Base-by-base conservation (phyloP, 2,888 invertebrate genomes). In the Ommatoiulus sabulosus region DNA sequence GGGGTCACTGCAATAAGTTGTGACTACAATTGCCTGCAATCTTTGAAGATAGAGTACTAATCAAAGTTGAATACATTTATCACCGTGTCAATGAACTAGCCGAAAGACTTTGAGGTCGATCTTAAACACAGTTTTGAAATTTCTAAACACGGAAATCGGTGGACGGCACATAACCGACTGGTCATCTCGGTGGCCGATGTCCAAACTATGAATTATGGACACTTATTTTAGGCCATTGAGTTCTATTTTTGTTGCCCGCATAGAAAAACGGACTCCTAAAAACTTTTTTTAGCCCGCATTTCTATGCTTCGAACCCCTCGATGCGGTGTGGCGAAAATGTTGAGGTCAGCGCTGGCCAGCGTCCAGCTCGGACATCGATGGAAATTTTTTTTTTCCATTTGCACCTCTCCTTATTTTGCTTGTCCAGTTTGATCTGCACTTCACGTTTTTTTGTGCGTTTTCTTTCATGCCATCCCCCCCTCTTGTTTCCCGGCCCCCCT, bases 361-460 rank as follows among this genome's bases (percentile, higher is more conserved):
- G 84, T 84, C 84, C 84, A 84, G 84, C 20, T 84, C 43, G 52
- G 72, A 72, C 72, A 72, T 72, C 24, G 72, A 24, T 8, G 72
- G 72, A 15, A 63, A 72, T 8, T 24, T 72, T 72, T 35, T 35
- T 8, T 24, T 72, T 72, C 72, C 72, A 72, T 72, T 72, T 20
- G 72, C 72, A 72, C 72, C 72, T 72, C 72, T 8, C 72, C 72
- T 72, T 72, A 72, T 72, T 72, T 72, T 72, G 72, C 72, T 72
- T 72, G 72, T 72, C 72, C 72, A 72, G 72, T 72, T 72, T 72
- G 72, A 72, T 72, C 72, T 72, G 72, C 72, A 72, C 72, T 72
- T 72, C 72, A 72, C 20, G 52, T 52, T 72, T 72, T 52, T 72
- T 72, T 72, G 72, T 72, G 72, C 72, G 72, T 72, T 72, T 72